Evolutionary conservation across 2,888 invertebrate species (phyloP).

Genomic region (Choristoneura rosaceana): DNA sequence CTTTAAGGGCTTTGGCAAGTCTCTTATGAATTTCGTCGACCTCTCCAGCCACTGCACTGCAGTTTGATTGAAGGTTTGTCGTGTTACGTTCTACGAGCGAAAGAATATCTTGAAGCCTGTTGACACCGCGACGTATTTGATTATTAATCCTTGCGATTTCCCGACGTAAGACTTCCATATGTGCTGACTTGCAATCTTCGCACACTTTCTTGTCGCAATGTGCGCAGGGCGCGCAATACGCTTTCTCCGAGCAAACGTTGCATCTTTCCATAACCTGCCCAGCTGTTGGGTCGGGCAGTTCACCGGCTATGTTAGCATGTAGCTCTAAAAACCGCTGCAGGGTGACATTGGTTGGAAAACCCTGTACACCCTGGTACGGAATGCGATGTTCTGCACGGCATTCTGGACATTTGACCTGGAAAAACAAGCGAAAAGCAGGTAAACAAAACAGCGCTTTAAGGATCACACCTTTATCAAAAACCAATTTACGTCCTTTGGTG

Average conservation of each 20-base stretch:
- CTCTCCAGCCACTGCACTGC: constrained; percentile 95
- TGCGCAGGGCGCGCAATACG: constrained; percentile 94
- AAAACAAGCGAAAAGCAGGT: constrained; percentile 16
- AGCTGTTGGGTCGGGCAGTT: constrained; percentile 95
- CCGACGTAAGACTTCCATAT: constrained; percentile 97
- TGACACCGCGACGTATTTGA: constrained; percentile 94
- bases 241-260: constrained; percentile 96
- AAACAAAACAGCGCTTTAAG: not conserved
- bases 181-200: constrained; percentile 97
- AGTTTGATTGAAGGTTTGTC: constrained; percentile 94
- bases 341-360: constrained; percentile 98
- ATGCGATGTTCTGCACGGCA: constrained; percentile 98
- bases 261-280: constrained; percentile 97
- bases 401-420: constrained; percentile 98
- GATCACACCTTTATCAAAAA: not conserved
- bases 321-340: constrained; percentile 97
- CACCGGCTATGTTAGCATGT: constrained; percentile 96
- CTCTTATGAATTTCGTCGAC: constrained; percentile 96
- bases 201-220: constrained; percentile 99
- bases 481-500: not conserved
- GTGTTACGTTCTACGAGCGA: constrained; percentile 95
- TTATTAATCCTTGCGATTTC: constrained; percentile 96
- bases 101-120: constrained; percentile 94
- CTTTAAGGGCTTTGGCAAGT: constrained; percentile 94
- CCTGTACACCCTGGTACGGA: constrained; percentile 97